These are phyloP conservation scores for Athene cunicularia DNA, from an alignment of 2,113 vertebrate species.

Conservation along the genomic window DNA sequence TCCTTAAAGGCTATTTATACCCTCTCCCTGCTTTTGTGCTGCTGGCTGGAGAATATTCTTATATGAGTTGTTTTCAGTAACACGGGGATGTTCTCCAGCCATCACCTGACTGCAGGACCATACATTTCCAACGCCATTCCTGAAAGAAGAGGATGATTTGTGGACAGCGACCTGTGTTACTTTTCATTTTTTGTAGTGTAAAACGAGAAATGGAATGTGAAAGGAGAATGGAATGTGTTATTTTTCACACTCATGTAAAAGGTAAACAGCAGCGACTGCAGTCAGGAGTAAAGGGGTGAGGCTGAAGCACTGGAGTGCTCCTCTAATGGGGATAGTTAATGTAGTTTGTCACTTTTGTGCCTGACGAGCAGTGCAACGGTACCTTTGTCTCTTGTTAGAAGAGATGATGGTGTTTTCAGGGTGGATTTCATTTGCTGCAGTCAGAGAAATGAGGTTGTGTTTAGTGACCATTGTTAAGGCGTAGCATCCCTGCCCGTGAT, in stretches of 20 bases:
- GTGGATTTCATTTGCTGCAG: background rate
- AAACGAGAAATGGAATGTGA: background rate
- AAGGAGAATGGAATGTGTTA: background rate
- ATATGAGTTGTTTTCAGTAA: background rate
- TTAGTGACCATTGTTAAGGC: background rate
- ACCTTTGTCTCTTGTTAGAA: background rate
- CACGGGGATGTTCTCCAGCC: background rate
- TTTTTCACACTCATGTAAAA: background rate
- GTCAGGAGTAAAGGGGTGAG: background rate
- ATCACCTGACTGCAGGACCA: background rate
- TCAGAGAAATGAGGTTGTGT: background rate
- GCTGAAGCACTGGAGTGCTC: background rate
- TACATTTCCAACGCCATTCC: rapidly evolving
- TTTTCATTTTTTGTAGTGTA: background rate
- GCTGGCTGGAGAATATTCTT: constrained; percentile 13
- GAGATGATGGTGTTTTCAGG: background rate
- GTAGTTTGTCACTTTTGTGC: background rate
- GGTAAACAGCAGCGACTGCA: background rate
- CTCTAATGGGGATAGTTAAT: background rate
- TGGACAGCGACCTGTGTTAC: background rate
- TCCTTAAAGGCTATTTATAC: constrained; percentile 31
- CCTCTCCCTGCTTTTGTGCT: constrained; percentile 1
- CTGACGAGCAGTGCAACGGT: background rate
- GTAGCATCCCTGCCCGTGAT: background rate
- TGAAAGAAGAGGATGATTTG: background rate